Percentiles rank a stretch among this genome's conserved stretches.
Evolutionary conservation across 2,797 vertebrate genomes (phyloP).

Genomic region (Acestrorhynchus altus): DNA sequence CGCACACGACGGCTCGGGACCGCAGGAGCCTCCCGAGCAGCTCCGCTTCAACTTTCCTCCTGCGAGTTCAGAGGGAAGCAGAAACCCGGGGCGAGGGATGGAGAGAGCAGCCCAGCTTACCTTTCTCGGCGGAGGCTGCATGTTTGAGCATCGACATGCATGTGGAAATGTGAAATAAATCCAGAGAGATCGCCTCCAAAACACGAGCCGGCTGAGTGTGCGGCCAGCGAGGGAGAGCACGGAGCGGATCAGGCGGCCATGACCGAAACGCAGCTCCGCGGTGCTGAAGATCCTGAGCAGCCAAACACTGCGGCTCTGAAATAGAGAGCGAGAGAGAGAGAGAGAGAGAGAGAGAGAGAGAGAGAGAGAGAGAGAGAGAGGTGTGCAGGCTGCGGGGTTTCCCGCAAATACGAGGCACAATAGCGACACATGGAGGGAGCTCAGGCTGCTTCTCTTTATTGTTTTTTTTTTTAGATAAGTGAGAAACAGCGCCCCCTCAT

Average conservation of each 20-base stretch:
- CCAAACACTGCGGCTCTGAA: constrained; percentile 59
- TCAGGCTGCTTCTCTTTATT: neutral
- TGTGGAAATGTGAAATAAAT: constrained; percentile 65
- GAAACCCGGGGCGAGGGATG: neutral
- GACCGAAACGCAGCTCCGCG: constrained; percentile 65
- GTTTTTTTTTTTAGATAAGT: neutral
- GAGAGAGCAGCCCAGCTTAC: constrained; percentile 73
- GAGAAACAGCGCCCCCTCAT: neutral
- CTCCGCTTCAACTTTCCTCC: neutral
- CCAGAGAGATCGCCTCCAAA: constrained; percentile 63
- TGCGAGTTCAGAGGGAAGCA: neutral
- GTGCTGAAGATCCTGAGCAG: constrained; percentile 57
- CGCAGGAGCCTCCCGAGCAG: neutral
- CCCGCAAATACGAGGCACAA: constrained; percentile 56
- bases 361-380: constrained; percentile 22
- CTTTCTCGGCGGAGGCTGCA: constrained; percentile 98
- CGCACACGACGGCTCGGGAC: neutral
- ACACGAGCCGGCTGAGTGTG: neutral
- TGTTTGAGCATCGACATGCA: constrained; percentile 86
- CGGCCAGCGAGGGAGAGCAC: constrained; percentile 65
- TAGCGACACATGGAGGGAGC: constrained; percentile 64
- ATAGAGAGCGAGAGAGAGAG: constrained; percentile 44
- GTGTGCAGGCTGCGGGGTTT: constrained; percentile 66
- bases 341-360: constrained; percentile 31
- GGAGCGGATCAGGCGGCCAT: constrained; percentile 80